Evolutionary conservation across 2,888 invertebrate species (phyloP), one percentile per base, ranked within the genome.

Genomic region (Agrotis ipsilon): DNA sequence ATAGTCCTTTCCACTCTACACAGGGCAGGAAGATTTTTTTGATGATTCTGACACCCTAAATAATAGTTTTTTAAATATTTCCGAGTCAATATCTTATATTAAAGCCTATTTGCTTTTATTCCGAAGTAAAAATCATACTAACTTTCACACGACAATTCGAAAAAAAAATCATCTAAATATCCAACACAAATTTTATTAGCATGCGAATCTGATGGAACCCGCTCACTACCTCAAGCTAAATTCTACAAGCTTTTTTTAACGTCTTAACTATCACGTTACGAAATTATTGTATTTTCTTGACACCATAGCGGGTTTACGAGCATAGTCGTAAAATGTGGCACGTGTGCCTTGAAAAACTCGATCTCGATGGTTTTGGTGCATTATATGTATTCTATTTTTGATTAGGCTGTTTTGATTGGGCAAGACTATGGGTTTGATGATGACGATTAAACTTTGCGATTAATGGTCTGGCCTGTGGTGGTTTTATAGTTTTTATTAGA

Each of bases 221-320:
- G 18, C 19, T 11, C 6, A 11, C 5, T 14, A 71, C 32, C 43
- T 71, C 5, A 45, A 49, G 48, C 32, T 14, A 46, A 43, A 55
- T 16, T 43, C 54, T 46, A 39, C 19, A 32, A 62, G 60, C 51
- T 70, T 73, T 72, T 32, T 76, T 55, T 58, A 66, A 68, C 27
- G n/a, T 46, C 64, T 75, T 69, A 78, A 76, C 68, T 79, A 80
- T 81, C 80, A 77, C 74, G 82, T 86, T 86, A 82, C 85, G 82
- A 84, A 85, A 86, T 84, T 65, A 82, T 78, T 75, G 76, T 87
- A 75, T 86, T 88, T 86, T 86, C 84, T 81, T 86, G 85, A 87
- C 82, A 87, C 84, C 83, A 75, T 83, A 78, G 27, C 59, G 45
- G 72, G 59, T 91, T 90, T 89, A 90, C 87, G 91, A 89, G 74